Base-by-base conservation (phyloP, 2,113 vertebrate genomes). In the Jaculus jaculus region DNA sequence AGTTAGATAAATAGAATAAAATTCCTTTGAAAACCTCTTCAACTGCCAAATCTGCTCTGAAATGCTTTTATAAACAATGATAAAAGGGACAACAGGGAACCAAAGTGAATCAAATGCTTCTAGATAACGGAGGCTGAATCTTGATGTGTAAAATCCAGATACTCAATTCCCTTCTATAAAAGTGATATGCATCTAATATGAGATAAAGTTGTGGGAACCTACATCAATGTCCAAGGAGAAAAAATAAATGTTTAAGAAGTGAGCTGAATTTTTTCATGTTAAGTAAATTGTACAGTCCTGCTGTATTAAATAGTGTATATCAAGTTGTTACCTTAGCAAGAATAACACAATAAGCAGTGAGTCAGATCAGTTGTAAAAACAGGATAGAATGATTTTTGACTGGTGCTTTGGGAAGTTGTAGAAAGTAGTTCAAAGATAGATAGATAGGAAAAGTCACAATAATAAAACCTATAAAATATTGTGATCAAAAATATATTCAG, bases 1-100 rank as follows among this genome's bases (percentile, higher is more conserved):
- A 71, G 65, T 83, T 34, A 93, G 80, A 65, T 84, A 80, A 89
- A 34, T 71, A 60, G 39, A 65, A 17, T 66, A 68, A 23, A 2
- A 63, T 78, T 75, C 72, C 81, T 91, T 83, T 95, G 90, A 87
- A 91, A 80, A 0, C 18, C 81, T 85, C 39, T 77, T 95, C 63
- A 7, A 20, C 18, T 87, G 58, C 37, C 66, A 69, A 5, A 51
- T 90, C 20, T 69, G 26, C 28, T 86, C 75, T n/a, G 81, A 84
- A 80, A 83, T 47, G 32, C 4, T 80, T 88, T 72, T 12, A 68
- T 61, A 60, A 18, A 66, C 60, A 87, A 42, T 89, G 65, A 94
- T 79, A 60, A 66, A 82, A 90, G 91, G 71, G 13, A n/a, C 2
- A 37, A 18, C 12, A 90, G 77, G 84, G 32, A 54, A 58, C 63